Percentiles rank a stretch among this genome's conserved stretches.
Conservation (phyloP, 2,888 invertebrate species). For the Tyria jacobaeae region DNA sequence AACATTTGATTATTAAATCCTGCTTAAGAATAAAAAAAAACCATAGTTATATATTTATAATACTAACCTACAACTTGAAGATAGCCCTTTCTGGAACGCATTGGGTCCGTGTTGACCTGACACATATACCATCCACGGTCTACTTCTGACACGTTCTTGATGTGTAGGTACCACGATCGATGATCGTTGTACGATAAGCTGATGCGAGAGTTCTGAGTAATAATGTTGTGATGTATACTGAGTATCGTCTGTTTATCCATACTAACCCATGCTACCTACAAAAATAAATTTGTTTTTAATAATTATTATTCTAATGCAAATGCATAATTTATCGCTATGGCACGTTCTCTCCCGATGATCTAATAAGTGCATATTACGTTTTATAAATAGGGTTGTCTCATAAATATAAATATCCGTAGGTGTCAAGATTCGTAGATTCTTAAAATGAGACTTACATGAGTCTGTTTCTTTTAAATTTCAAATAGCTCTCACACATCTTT, state of each 20-base stretch:
- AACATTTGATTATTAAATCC: too few species aligned
- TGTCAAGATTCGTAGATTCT: too few species aligned
- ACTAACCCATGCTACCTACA: constrained; percentile 96
- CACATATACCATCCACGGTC: constrained; percentile 98
- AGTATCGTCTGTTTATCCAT: constrained; percentile 97
- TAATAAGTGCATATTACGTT: too few species aligned
- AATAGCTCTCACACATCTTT: too few species aligned
- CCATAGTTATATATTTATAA: not conserved
- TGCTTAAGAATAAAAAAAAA: too few species aligned
- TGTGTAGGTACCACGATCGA: constrained; percentile 96
- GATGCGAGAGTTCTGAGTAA: constrained; percentile 95
- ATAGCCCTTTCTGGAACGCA: constrained; percentile 95
- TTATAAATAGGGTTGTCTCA: too few species aligned
- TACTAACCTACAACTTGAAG: constrained; percentile 95
- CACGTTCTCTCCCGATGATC: too few species aligned
- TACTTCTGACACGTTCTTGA: constrained; percentile 94
- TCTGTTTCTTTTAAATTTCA: too few species aligned
- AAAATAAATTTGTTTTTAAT: constrained; percentile 18
- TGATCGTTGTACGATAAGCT: constrained; percentile 95
- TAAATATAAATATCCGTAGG: too few species aligned
- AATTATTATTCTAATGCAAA: too few species aligned
- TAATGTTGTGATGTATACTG: constrained; percentile 96
- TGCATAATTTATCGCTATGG: too few species aligned
- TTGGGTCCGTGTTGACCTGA: constrained; percentile 97
- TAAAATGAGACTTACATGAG: too few species aligned